Evolutionary conservation across 2,888 invertebrate species (phyloP).

Genomic region (Bombyx huttoni): DNA sequence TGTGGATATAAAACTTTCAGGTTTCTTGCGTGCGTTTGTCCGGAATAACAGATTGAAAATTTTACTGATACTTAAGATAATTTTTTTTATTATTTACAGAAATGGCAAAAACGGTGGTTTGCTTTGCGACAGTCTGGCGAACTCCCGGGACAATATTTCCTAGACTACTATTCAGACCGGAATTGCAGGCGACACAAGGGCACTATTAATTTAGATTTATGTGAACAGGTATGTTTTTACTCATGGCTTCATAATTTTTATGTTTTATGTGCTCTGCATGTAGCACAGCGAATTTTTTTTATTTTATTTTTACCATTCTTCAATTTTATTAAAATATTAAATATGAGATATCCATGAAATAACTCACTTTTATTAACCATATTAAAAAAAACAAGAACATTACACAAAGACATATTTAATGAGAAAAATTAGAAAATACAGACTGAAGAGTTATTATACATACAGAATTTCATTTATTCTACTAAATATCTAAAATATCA

Average conservation of each 20-base stretch:
- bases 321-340: neutral
- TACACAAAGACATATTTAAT: neutral
- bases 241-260: neutral
- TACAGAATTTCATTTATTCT: neutral
- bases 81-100: slow-evolving; percentile 62
- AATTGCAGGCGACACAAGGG: slow-evolving; percentile 89
- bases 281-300: neutral
- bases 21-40: neutral
- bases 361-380: neutral
- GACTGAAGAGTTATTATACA: neutral
- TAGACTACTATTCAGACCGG: slow-evolving; percentile 94
- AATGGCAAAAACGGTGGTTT: slow-evolving; percentile 97
- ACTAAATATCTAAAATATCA: neutral
- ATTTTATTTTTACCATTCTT: too few species aligned
- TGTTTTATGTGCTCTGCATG: neutral
- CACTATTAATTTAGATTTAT: slow-evolving; percentile 93
- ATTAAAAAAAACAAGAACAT: neutral
- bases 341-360: neutral
- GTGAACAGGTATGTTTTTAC: slow-evolving; percentile 83
- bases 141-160: slow-evolving; percentile 92
- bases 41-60: neutral
- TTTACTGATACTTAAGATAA: neutral
- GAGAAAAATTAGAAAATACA: neutral
- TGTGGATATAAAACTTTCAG: slow-evolving; percentile 2
- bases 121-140: slow-evolving; percentile 91